These are phyloP conservation scores for Cyphomyrus plagiostoma DNA, from an alignment of 2,113 vertebrate genomes.

Conservation along the genomic window DNA sequence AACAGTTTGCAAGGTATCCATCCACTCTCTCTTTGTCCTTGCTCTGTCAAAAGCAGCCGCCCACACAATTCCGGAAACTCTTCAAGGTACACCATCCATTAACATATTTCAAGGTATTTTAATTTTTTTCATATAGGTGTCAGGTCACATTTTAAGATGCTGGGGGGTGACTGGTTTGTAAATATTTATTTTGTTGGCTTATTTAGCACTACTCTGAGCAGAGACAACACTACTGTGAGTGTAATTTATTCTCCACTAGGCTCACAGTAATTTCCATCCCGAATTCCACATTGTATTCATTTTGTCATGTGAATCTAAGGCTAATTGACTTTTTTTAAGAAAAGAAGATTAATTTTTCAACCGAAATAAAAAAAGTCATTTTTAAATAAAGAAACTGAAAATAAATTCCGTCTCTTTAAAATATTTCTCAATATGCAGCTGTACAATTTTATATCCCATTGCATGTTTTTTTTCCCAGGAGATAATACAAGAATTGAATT, in stretches of 20 bases:
- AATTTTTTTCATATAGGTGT: neutral
- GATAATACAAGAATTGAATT: slow-evolving; percentile 99
- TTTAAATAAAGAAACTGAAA: slow-evolving; percentile 58
- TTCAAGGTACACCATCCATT: neutral
- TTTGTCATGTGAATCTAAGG: slow-evolving; percentile 53
- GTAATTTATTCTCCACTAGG: slow-evolving; percentile 36
- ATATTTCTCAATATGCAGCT: slow-evolving; percentile 70
- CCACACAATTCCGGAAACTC: neutral
- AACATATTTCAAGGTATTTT: slow-evolving; percentile 14
- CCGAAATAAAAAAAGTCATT: slow-evolving; percentile 44
- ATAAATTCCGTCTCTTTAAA: slow-evolving; percentile 66
- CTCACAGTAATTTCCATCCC: slow-evolving; percentile 38
- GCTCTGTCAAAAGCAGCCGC: neutral
- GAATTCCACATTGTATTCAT: slow-evolving; percentile 25
- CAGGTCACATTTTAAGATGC: neutral
- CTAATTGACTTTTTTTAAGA: slow-evolving; percentile 61
- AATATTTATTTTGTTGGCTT: slow-evolving; percentile 2
- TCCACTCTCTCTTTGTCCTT: neutral
- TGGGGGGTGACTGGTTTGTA: neutral
- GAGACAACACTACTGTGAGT: neutral
- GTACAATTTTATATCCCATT: slow-evolving; percentile 94
- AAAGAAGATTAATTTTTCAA: slow-evolving; percentile 32
- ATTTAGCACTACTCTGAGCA: neutral
- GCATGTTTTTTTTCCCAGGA: slow-evolving; percentile 98
- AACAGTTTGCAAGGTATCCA: neutral